A percentile compares a stretch with the other conserved stretches of the same genome.
Conservation (phyloP, 2,888 invertebrate species). For the Drosophila nr. perissopoda region DNA sequence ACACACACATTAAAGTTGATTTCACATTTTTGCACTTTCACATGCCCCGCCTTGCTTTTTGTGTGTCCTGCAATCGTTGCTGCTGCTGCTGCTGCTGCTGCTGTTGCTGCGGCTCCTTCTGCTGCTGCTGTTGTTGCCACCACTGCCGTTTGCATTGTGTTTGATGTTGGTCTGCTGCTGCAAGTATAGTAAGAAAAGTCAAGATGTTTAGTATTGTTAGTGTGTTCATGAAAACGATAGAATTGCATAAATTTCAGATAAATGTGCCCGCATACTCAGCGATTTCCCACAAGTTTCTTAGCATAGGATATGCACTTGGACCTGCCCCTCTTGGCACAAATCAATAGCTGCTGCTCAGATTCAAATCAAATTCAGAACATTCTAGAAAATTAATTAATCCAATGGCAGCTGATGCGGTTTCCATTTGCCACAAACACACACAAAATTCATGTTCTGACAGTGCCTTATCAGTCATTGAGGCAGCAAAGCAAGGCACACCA, state of each 20-base stretch:
- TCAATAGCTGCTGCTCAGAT: constrained; percentile 54
- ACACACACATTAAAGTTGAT: constrained; percentile 72
- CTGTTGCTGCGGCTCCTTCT: neutral
- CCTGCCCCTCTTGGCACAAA: constrained; percentile 10
- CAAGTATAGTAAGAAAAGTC: constrained; percentile 3
- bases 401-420: constrained; percentile 61
- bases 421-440: constrained; percentile 28
- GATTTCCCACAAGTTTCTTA: constrained; percentile 39
- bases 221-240: constrained; percentile 2
- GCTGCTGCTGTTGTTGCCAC: neutral
- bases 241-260: constrained; percentile 61
- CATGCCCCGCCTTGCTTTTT: constrained; percentile 23
- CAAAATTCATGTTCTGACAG: constrained; percentile 43
- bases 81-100: constrained; percentile 3
- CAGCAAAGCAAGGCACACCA: constrained; percentile 52
- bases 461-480: constrained; percentile 50
- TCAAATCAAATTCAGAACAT: constrained; percentile 68
- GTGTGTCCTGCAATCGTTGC: constrained; percentile 20
- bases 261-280: constrained; percentile 49
- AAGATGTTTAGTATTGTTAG: constrained; percentile 1
- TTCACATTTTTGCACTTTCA: constrained; percentile 53
- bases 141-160: constrained; percentile 25
- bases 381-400: constrained; percentile 77
- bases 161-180: constrained; percentile 5
- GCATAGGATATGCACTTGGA: neutral